Percentiles rank a stretch among this genome's conserved stretches.
Evolutionary conservation across 64 coral and sea anemone genomes (phyloP).

Genomic region (Actinia equina): DNA sequence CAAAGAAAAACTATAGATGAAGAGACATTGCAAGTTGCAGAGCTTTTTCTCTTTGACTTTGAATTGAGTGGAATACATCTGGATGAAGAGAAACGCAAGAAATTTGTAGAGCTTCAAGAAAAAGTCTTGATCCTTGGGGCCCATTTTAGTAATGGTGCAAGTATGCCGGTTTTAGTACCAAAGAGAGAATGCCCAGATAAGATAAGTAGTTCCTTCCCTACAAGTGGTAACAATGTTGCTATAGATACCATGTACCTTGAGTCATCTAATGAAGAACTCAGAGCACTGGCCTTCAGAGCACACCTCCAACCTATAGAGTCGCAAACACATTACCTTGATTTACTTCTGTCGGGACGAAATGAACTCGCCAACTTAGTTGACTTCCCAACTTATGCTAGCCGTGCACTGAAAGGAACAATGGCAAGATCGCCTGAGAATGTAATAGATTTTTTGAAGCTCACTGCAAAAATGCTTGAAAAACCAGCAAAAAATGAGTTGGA

Average conservation of each 20-base stretch:
- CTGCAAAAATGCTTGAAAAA: slow-evolving; percentile 67
- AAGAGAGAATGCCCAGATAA: slow-evolving; percentile 51
- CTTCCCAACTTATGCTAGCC: slow-evolving; percentile 75
- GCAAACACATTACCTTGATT: slow-evolving; percentile 62
- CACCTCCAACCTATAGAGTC: slow-evolving; percentile 57
- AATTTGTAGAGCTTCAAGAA: slow-evolving; percentile 93
- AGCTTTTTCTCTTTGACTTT: slow-evolving; percentile 98
- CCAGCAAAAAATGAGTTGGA: slow-evolving; percentile 66
- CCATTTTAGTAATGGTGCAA: slow-evolving; percentile 64
- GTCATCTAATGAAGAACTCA: slow-evolving; percentile 63
- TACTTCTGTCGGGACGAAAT: slow-evolving; percentile 55
- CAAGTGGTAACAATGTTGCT: slow-evolving; percentile 48
- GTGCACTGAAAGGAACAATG: slow-evolving; percentile 90
- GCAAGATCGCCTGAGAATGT: slow-evolving; percentile 89
- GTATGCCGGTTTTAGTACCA: slow-evolving; percentile 57
- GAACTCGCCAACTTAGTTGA: slow-evolving; percentile 80
- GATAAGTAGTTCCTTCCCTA: slow-evolving; percentile 56
- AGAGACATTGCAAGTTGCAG: slow-evolving; percentile 73
- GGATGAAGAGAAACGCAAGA: slow-evolving; percentile 59
- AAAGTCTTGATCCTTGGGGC: slow-evolving; percentile 69
- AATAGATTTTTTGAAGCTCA: slow-evolving; percentile 56
- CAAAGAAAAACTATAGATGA: slow-evolving; percentile 51
- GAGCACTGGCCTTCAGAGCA: slow-evolving; percentile 62
- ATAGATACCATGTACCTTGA: slow-evolving; percentile 87
- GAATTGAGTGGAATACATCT: slow-evolving; percentile 99